Evolutionary conservation across 23 tunicate genomes (phyloP).

Genomic region (Botrylloides violaceus): DNA sequence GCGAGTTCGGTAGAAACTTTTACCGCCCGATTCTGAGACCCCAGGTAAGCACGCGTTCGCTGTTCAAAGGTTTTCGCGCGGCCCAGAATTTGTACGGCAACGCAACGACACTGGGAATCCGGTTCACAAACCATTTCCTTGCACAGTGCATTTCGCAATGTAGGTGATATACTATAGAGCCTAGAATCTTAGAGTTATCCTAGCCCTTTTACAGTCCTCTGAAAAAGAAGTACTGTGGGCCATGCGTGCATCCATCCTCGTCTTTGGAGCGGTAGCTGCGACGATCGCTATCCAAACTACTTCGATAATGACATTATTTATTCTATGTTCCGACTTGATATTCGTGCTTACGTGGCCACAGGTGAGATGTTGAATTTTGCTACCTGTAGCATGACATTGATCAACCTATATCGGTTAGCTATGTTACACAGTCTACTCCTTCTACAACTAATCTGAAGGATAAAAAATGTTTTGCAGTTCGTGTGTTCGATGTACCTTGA

Average conservation of each 20-base stretch:
- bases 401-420: no score
- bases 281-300: background rate
- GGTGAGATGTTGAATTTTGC: no score
- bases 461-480: background rate
- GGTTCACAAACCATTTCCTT: no score
- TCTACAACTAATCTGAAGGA: background rate
- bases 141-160: no score
- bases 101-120: no score
- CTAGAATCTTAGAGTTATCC: no score
- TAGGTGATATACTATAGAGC: no score
- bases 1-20: background rate
- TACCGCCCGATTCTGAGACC: background rate
- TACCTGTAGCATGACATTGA: no score
- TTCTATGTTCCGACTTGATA: background rate
- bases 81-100: no score
- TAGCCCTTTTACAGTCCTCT: constrained; percentile 11
- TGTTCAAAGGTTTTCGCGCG: no score
- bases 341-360: background rate
- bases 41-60: background rate
- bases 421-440: background rate
- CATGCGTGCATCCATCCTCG: background rate
- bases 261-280: background rate
- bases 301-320: background rate
- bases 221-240: constrained; percentile 3
- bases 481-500: background rate